Base-by-base conservation (phyloP, 2,113 vertebrate species). In the Etheostoma cragini region DNA sequence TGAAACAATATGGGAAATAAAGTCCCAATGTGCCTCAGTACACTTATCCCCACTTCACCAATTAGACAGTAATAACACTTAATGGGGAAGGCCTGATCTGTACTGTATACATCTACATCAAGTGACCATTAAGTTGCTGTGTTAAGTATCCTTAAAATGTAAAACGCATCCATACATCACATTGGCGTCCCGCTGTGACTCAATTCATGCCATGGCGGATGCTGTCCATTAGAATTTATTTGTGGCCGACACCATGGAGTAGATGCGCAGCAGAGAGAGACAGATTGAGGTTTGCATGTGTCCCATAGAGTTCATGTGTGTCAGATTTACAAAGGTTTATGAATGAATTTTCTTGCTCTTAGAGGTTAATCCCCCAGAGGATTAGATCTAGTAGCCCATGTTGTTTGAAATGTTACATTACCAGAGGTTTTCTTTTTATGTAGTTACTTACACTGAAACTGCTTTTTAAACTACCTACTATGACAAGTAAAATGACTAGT, bases 271-370 rank as follows among this genome's bases (percentile, higher is more conserved):
- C 35, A 22, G 21, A 83, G 84, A 83, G 84, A 67, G 84, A 91
- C 87, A 88, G 88, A 94, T 89, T 89, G 81, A 81, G 81, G 88
- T 84, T 91, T 83, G 83, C 84, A 88, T 88, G 88, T 88, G 76
- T 84, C 49, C 63, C 72, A 38, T 73, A 57, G 82, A 77, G 74
- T 84, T 90, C 77, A 84, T 91, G 89, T 91, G 87, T 90, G 87
- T 82, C 50, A 88, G 90, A 88, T 91, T 93, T 91, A 80, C 75
- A 52, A 89, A 87, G 91, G 85, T 91, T 94, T 91, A 92, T 82
- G 80, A 89, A 85, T 69, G 81, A 82, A 89, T 91, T 92, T 92
- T 90, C 86, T 88, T 71, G 78, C 86, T 87, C 82, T 94, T 58
- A 76, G 86, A 88, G 83, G 85, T 90, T 94, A 91, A 94, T 93